Evolutionary conservation across 2,888 invertebrate genomes (phyloP).

Genomic region (Athalia circularis): DNA sequence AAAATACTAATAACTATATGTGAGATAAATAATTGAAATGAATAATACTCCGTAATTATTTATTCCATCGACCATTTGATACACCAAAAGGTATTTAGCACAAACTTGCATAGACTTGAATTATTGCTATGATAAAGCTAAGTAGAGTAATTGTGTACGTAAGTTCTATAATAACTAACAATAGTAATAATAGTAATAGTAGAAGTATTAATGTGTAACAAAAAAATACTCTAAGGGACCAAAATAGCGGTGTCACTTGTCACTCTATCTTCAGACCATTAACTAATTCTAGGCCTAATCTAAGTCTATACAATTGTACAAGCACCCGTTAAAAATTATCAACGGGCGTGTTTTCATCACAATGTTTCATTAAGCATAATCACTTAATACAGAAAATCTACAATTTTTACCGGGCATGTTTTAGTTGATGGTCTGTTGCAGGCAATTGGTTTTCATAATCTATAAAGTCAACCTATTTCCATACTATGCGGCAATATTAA

Average conservation of each 20-base stretch:
- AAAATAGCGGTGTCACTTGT: conserved; percentile 34
- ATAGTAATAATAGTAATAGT: conserved; percentile 7
- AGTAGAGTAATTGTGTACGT: conserved; percentile 19
- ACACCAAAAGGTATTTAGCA: conserved; percentile 45
- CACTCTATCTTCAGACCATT: conserved; percentile 68
- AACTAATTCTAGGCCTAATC: conserved; percentile 70
- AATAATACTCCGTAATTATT: conserved; percentile 34
- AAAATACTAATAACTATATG: background rate
- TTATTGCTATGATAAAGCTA: conserved; percentile 44
- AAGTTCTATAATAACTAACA: conserved; percentile 19
- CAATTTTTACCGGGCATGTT: conserved; percentile 41
- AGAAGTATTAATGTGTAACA: background rate
- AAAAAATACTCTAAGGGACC: conserved; percentile 25
- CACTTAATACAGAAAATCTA: conserved; percentile 62
- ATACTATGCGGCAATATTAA: conserved; percentile 8
- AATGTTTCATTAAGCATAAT: conserved; percentile 58
- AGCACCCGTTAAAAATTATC: conserved; percentile 30
- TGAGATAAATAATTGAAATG: conserved; percentile 25
- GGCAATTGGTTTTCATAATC: conserved; percentile 48
- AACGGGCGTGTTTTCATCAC: conserved; percentile 38
- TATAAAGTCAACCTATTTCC: background rate
- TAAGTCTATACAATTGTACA: conserved; percentile 72
- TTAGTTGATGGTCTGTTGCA: conserved; percentile 71
- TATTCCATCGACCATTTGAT: conserved; percentile 47
- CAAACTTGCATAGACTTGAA: conserved; percentile 47